phyloP scores from a whole-genome alignment of 2,797 vertebrate genomes.

The Sternarchorhynchus goeldii region DNA sequence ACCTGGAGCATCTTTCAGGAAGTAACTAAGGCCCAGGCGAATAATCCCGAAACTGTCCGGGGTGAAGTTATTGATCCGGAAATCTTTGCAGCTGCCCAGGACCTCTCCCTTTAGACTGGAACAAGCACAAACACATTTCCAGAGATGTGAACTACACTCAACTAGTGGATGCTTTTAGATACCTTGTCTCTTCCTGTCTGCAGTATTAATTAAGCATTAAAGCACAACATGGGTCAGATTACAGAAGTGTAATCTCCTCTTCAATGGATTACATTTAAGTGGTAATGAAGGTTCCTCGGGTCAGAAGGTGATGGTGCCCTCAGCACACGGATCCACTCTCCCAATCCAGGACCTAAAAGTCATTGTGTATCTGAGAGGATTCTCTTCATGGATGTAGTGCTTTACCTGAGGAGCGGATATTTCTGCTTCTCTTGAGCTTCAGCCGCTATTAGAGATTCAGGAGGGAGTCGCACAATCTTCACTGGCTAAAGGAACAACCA shows the following conservation, averaged over 20 bases:
- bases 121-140: background rate
- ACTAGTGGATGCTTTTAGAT: too few relatives aligned
- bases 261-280: background rate
- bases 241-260: background rate
- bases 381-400: too few relatives aligned
- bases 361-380: too few relatives aligned
- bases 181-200: background rate
- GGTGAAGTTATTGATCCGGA: constrained; percentile 82
- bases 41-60: constrained; percentile 75
- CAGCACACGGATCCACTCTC: too few relatives aligned
- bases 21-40: constrained; percentile 68
- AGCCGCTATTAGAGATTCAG: constrained; percentile 80
- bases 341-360: too few relatives aligned
- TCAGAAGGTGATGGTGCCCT: too few relatives aligned
- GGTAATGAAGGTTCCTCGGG: background rate
- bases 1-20: constrained; percentile 14
- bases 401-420: constrained; percentile 84
- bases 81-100: constrained; percentile 87
- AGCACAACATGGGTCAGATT: background rate
- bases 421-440: constrained; percentile 82
- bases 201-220: background rate
- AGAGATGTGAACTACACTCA: background rate
- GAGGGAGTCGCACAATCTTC: constrained; percentile 77
- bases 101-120: constrained; percentile 82
- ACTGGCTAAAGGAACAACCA: constrained; percentile 53